Conservation (phyloP, 64 coral and sea anemone genomes). For the Hydrozoanthus tunicans region DNA sequence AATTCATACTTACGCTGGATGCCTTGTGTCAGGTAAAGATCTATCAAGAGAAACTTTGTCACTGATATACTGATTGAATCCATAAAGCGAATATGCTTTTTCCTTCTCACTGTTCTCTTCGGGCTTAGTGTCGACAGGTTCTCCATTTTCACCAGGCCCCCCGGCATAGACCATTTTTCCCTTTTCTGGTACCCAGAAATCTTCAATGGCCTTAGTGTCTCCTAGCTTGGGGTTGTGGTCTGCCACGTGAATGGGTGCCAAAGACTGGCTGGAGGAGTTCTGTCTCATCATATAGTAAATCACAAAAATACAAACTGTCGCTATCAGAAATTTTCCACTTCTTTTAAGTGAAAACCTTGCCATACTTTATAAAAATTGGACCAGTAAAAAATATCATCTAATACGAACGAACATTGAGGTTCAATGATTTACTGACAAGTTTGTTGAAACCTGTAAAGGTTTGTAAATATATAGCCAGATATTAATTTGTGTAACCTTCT, state of each 20-base stretch:
- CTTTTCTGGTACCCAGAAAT: constrained; percentile 92
- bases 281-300: constrained; percentile 61
- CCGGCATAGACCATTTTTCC: constrained; percentile 11
- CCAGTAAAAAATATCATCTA: background rate
- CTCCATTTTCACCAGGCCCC: constrained; percentile 80
- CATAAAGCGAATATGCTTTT: constrained; percentile 80
- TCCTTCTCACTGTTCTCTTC: constrained; percentile 69
- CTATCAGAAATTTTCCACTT: constrained; percentile 56
- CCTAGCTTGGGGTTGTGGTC: constrained; percentile 60
- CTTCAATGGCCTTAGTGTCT: constrained; percentile 68
- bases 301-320: constrained; percentile 1
- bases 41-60: constrained; percentile 91
- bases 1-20: constrained; percentile 74
- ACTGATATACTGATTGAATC: constrained; percentile 96
- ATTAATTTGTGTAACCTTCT: background rate
- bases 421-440: background rate
- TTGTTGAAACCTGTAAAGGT: background rate
- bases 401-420: background rate
- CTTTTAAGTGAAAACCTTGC: constrained; percentile 61
- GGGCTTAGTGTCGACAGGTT: constrained; percentile 78
- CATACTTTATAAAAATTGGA: background rate
- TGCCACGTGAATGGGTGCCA: constrained; percentile 54
- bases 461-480: background rate
- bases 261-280: constrained; percentile 4
- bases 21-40: constrained; percentile 87